Base-by-base conservation (phyloP, 2,113 vertebrate species). In the Hemichromis elongatus region DNA sequence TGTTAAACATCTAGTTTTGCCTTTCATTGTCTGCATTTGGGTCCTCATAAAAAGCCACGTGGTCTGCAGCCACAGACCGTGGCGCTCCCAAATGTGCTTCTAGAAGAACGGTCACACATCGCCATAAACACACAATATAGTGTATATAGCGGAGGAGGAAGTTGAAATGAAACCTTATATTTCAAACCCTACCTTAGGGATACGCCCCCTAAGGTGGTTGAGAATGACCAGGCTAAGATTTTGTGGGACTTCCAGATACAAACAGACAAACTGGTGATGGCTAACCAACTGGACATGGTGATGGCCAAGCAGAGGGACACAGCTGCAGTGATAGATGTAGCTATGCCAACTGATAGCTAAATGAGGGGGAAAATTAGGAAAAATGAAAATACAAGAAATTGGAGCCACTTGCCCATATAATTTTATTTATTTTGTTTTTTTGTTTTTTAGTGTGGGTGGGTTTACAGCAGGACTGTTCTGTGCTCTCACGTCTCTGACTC, bases 401-500 rank as follows among this genome's bases (percentile, higher is more conserved):
- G 59, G 11, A 66, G 33, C 59, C 59, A 66, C 59, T 8, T 21
- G 11, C 33, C 59, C 33, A 66, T 66, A 40, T 66, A 40, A 66
- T 66, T 66, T 14, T 14, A 33, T 16, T 28, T 19, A 42, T 21
- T 55, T 26, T 26, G 12, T 68, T 73, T 18, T 18, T 54, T 42
- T 33, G 4, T 16, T 13, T 13, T 16, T 18, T 3, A 99, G 99
- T 84, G 96, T 96, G 5, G 98, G 98, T 53, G 98, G 98, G 83
- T 96, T 97, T 88, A 97, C 97, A 1, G 98, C 98, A 2, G 98
- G 97, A 45, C 99, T 97, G 2, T 99, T 99, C 95, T 99, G 98
- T 89, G 95, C 97, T 18, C 95, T 99, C 37, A 95, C 95, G 5
- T 97, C 97, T 7, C 95, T 99, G 73, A 96, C 96, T 90, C 93